Evolutionary conservation across 2,113 vertebrate genomes (phyloP).

Genomic region (Merops nubicus): DNA sequence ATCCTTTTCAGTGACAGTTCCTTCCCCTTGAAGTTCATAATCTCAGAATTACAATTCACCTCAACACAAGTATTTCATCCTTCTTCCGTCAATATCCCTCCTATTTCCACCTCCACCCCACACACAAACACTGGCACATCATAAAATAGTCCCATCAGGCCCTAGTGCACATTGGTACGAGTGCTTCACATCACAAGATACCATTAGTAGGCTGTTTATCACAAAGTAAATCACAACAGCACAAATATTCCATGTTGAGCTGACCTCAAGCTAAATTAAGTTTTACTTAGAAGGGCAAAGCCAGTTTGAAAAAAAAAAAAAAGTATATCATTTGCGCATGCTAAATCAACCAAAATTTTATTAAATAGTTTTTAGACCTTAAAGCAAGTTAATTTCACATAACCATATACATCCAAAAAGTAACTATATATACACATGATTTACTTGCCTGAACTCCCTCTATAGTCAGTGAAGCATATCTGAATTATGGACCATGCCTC

Average conservation of each 20-base stretch:
- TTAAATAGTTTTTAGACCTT: too few species aligned
- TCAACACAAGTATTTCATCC: not conserved
- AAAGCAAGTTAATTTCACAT: not conserved
- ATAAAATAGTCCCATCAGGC: not conserved
- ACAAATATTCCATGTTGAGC: not conserved
- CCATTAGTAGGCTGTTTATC: not conserved
- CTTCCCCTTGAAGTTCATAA: not conserved
- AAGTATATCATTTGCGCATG: not conserved
- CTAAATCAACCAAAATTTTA: not conserved
- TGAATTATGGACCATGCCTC: not conserved
- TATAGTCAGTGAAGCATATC: not conserved
- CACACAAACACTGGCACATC: not conserved
- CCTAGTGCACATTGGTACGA: not conserved
- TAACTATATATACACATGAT: rapidly evolving
- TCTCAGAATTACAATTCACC: not conserved
- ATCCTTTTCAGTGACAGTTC: not conserved
- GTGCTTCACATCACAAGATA: not conserved
- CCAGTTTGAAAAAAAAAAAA: not conserved
- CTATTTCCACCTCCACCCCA: too few species aligned
- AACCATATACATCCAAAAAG: not conserved
- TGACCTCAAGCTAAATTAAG: not conserved
- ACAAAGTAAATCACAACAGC: not conserved
- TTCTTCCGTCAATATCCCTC: not conserved
- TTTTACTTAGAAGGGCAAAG: not conserved
- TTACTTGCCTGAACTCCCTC: not conserved